Evolutionary conservation across 53 echinoderm and acorn worm genomes (phyloP).

Genomic region (Apostichopus leukothele): DNA sequence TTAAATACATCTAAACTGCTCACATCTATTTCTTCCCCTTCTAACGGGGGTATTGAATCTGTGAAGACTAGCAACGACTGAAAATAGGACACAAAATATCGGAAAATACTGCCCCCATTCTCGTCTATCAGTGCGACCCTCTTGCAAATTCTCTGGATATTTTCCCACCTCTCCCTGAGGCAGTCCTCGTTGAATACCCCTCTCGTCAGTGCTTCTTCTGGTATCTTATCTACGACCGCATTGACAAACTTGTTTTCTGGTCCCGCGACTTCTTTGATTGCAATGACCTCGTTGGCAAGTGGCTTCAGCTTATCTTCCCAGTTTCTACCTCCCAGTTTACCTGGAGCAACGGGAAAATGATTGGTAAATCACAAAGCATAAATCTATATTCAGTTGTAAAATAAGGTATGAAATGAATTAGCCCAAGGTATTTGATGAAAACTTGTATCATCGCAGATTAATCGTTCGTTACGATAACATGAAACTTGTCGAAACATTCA

Average conservation of each 20-base stretch:
- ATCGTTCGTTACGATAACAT: too few relatives aligned
- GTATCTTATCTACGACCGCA: slow-evolving; percentile 68
- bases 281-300: slow-evolving; percentile 77
- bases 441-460: too few relatives aligned
- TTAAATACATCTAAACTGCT: slow-evolving; percentile 69
- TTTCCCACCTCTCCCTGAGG: slow-evolving; percentile 82
- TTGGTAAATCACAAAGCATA: too few relatives aligned
- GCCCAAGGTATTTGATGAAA: too few relatives aligned
- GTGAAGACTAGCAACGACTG: slow-evolving; percentile 83
- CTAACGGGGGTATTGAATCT: slow-evolving; percentile 61
- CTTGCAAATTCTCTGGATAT: slow-evolving; percentile 67
- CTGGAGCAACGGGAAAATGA: slow-evolving; percentile 22
- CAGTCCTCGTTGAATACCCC: slow-evolving; percentile 80
- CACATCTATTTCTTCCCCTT: slow-evolving; percentile 66
- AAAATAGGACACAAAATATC: slow-evolving; percentile 84
- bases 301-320: slow-evolving; percentile 78
- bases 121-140: slow-evolving; percentile 87
- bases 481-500: too few relatives aligned
- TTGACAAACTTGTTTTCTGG: slow-evolving; percentile 72
- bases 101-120: slow-evolving; percentile 67
- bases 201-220: slow-evolving; percentile 74
- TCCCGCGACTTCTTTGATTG: slow-evolving; percentile 79
- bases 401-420: too few relatives aligned
- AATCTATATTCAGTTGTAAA: too few relatives aligned
- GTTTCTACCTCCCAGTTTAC: slow-evolving; percentile 58